Conservation (phyloP, 1,140 invertebrate genomes). For the Mizuhopecten yessoensis region DNA sequence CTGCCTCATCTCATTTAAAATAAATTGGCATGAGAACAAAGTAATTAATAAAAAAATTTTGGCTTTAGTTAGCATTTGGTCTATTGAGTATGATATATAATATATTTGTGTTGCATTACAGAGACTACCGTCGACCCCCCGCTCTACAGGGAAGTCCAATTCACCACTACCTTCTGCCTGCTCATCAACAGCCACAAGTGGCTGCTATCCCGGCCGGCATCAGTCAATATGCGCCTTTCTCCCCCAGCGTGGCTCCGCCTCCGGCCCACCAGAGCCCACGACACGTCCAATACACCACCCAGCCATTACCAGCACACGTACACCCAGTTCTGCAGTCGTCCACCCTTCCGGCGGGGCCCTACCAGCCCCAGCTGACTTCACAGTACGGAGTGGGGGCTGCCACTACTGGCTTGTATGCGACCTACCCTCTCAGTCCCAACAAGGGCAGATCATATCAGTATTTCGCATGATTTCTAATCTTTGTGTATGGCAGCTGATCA, state of each 20-base stretch:
- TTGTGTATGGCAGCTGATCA: slow-evolving; percentile 31
- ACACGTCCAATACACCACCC: slow-evolving; percentile 89
- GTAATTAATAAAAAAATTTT: too few relatives aligned
- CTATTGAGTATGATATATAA: too few relatives aligned
- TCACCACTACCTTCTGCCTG: slow-evolving; percentile 80
- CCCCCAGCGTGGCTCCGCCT: slow-evolving; percentile 89
- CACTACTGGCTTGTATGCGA: slow-evolving; percentile 75
- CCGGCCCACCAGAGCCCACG: slow-evolving; percentile 93
- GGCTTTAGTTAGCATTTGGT: too few relatives aligned
- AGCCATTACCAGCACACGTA: slow-evolving; percentile 93
- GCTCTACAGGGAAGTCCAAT: slow-evolving; percentile 77
- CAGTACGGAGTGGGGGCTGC: slow-evolving; percentile 72
- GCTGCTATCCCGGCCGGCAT: slow-evolving; percentile 72
- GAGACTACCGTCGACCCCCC: slow-evolving; percentile 75
- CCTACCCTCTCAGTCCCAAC: slow-evolving; percentile 81
- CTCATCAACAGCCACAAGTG: slow-evolving; percentile 79
- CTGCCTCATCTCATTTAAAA: too few relatives aligned
- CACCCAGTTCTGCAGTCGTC: slow-evolving; percentile 87
- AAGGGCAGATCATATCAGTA: slow-evolving; percentile 81
- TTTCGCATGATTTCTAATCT: slow-evolving; percentile 69
- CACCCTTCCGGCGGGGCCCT: slow-evolving; percentile 72
- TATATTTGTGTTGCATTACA: too few relatives aligned
- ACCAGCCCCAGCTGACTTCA: slow-evolving; percentile 84
- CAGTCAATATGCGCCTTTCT: slow-evolving; percentile 81
- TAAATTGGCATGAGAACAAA: too few relatives aligned